Evolutionary conservation across 2,797 vertebrate species (phyloP).

Genomic region (Neomorphus geoffroyi): DNA sequence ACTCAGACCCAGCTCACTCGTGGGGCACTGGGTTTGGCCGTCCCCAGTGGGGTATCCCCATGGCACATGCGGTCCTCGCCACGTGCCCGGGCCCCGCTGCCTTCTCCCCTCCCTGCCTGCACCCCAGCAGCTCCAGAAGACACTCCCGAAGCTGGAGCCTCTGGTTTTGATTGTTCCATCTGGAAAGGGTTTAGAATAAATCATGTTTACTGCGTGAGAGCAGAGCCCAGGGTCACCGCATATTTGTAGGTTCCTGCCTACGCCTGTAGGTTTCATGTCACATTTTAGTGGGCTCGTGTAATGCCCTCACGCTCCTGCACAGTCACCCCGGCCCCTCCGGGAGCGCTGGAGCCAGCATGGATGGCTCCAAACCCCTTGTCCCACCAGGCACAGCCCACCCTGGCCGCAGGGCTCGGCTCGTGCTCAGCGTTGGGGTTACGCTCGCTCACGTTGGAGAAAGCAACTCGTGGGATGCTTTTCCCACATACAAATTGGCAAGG

Average conservation of each 20-base stretch:
- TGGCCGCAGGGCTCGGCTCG: neutral
- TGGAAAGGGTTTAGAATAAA: conserved; percentile 69
- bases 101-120: neutral
- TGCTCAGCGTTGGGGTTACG: accelerated
- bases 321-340: neutral
- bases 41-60: neutral
- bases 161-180: conserved; percentile 71
- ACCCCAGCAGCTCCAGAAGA: conserved; percentile 18
- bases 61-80: neutral
- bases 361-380: neutral
- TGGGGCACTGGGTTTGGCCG: neutral
- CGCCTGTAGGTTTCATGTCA: conserved; percentile 59
- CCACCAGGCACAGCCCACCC: accelerated
- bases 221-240: conserved; percentile 62
- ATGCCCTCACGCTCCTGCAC: neutral
- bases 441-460: neutral
- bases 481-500: neutral
- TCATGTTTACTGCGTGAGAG: conserved; percentile 61
- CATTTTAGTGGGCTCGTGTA: conserved; percentile 54
- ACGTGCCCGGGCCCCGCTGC: neutral
- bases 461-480: accelerated
- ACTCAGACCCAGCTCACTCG: neutral
- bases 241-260: conserved; percentile 67
- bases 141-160: neutral
- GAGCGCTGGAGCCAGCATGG: neutral